A percentile compares a stretch with the other conserved stretches of the same genome.
These are phyloP conservation scores for Nerophis ophidion DNA, from an alignment of 2,113 vertebrate species.

Conservation along the genomic window DNA sequence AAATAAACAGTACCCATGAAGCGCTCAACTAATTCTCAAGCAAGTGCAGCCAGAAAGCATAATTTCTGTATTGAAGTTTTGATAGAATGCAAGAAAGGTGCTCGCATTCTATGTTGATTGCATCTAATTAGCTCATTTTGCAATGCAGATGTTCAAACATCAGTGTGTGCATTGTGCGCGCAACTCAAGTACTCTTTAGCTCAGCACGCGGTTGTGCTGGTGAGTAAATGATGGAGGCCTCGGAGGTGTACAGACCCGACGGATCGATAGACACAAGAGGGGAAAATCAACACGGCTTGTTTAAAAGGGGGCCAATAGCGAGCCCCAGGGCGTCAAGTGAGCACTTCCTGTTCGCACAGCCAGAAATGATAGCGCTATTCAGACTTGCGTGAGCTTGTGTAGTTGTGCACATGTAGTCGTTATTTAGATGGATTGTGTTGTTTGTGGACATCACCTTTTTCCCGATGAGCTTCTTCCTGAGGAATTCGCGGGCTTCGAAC, in stretches of 20 bases:
- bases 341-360: slow-evolving; percentile 41
- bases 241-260: slow-evolving; percentile 31
- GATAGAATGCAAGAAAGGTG: background rate
- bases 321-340: slow-evolving; percentile 41
- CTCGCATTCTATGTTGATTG: no score
- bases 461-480: slow-evolving; percentile 96
- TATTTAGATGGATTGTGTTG: background rate
- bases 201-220: slow-evolving; percentile 18
- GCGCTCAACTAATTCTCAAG: slow-evolving; percentile 10
- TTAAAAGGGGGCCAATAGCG: slow-evolving; percentile 49
- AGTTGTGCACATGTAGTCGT: no score
- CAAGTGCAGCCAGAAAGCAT: slow-evolving; percentile 11
- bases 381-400: background rate
- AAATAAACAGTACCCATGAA: slow-evolving; percentile 12
- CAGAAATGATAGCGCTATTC: no score
- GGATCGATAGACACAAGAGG: slow-evolving; percentile 56
- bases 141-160: slow-evolving; percentile 5
- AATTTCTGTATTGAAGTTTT: slow-evolving; percentile 17
- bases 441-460: slow-evolving; percentile 81
- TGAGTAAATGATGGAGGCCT: slow-evolving; percentile 49
- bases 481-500: slow-evolving; percentile 97
- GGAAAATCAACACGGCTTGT: slow-evolving; percentile 61
- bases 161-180: background rate
- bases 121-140: background rate
- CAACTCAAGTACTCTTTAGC: slow-evolving; percentile 14